Base-by-base conservation (phyloP, 2,888 invertebrate genomes). In the Tetramorium bicarinatum region DNA sequence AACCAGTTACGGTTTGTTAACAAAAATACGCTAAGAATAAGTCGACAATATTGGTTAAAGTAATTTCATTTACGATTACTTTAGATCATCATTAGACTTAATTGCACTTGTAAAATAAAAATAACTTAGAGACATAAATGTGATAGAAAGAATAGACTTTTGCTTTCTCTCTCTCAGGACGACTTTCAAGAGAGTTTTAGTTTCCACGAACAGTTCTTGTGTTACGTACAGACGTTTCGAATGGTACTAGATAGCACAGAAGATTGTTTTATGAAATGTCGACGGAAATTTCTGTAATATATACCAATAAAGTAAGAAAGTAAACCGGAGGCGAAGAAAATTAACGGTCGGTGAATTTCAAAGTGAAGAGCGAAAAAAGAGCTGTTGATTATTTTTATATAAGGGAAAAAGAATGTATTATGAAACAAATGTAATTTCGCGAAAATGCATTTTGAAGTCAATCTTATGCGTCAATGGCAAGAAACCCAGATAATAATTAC, bases 1-100 rank as follows among this genome's bases (percentile, higher is more conserved):
- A 11, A 25, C 21, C 29, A 56, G 44, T 71, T 79, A 79, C 21
- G n/a, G 71, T 71, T 71, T n/a, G 44, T 79, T 44, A 71, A 21
- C 44, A 44, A 79, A 71, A 79, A 54, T 79, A 71, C 56, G 44
- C 7, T 29, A 21, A 56, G 34, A 29, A 54, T 44, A n/a, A 67
- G 54, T 69, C 29, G 29, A 15, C 18, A 54, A 21, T 56, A 25
- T 34, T 21, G 29, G 34, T 34, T 71, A 21, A 71, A 34, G 21
- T 47, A 34, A 79, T 54, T 44, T 11, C 21, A 44, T 56, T 69
- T 44, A 54, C 44, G 15, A n/a, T 13, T 52, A 69, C 44, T 44
- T 79, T 13, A 29, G 21, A 44, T 41, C 56, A 15, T 44, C 29
- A 61, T 21, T n/a, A 2, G 52, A 67, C 18, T 21, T 15, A 49